Base-by-base conservation (phyloP, 30 jellyfish, hydroid and myxozoan species). In the Nemopilema nomurai region DNA sequence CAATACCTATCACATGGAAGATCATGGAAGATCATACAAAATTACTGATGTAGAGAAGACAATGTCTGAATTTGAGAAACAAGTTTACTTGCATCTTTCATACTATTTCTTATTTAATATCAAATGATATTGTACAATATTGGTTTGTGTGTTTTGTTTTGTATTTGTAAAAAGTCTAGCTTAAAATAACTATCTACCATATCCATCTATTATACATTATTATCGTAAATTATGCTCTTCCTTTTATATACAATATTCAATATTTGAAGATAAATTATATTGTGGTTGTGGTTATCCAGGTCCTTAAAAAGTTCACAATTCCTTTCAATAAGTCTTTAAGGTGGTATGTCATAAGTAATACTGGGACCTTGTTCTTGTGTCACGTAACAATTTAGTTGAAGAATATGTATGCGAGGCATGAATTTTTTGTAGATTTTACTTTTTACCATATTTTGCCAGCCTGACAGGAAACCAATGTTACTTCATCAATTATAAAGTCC, bases 1-100 rank as follows among this genome's bases (percentile, higher is more conserved):
- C 6, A 18, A 28, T 28, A 17, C 79, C 79, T 24, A 69, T 18
- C 22, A 74, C 84, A 18, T 0, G n/a, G n/a, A n/a, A n/a, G n/a
- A 27, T 19, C 30, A 71, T 74, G 84, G 84, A 21, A 74, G 73
- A 49, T 32, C 0, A 74, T 74, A 74, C 84, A 41, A 41, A 41
- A 41, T 41, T 41, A 41, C 57, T 41, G 57, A 41, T 41, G 57
- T 41, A 41, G 57, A 41, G 57, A 41, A 41, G 57, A 41, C 57
- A 41, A 41, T 41, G 57, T 41, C 57, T 41, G 57, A 41, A 41
- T 41, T 41, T 41, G 57, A 41, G 57, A 13, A 41, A 41, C 57
- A 41, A 41, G 57, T 13, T 41, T 41, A 41, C 6, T 41, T 41
- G 57, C 13, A 41, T 41, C 57, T 41, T 41, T 41, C 57, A 41